These are phyloP conservation scores for Cichladusa arquata DNA, from an alignment of 2,113 vertebrate genomes.

Conservation along the genomic window DNA sequence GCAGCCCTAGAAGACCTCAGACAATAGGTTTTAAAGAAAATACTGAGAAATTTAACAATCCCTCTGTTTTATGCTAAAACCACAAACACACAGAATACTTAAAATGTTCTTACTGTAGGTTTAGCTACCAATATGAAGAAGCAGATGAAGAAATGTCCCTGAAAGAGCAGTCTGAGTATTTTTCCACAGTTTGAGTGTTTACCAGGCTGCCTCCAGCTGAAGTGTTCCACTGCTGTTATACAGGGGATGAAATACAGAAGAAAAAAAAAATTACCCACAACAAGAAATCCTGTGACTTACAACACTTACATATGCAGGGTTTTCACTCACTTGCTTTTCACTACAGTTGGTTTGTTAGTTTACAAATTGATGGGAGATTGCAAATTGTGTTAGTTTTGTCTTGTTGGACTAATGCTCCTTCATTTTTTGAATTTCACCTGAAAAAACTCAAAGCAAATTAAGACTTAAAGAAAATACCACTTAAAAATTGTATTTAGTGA, in stretches of 20 bases:
- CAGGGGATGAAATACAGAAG: background rate
- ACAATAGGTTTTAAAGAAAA: background rate
- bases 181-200: background rate
- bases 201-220: background rate
- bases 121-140: background rate
- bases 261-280: no score
- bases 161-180: background rate
- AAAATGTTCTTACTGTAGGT: background rate
- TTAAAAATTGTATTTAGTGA: background rate
- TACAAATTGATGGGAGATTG: background rate
- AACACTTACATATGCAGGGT: background rate
- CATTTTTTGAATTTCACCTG: background rate
- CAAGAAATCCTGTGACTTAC: background rate
- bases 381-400: background rate
- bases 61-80: background rate
- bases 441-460: background rate
- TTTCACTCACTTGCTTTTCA: background rate
- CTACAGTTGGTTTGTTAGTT: background rate
- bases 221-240: background rate
- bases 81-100: background rate
- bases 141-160: background rate
- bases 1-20: background rate
- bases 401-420: background rate
- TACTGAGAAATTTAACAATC: background rate
- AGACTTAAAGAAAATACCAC: background rate